Evolutionary conservation across 2,113 vertebrate species (phyloP).

Genomic region (Romanogobio albipinnatus): DNA sequence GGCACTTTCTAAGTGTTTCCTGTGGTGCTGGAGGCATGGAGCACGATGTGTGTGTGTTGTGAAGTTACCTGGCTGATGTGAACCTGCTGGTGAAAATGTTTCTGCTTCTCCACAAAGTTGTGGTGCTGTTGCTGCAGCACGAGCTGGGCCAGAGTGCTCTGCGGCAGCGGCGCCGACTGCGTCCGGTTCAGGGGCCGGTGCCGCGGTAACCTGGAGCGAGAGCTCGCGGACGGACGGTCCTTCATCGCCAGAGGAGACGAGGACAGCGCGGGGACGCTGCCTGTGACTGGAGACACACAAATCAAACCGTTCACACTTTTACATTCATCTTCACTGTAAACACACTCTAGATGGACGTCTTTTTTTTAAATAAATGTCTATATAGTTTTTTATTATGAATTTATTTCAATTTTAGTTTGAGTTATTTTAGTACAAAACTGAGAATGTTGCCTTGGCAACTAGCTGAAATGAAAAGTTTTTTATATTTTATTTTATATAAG

Average conservation of each 20-base stretch:
- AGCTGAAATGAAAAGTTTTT: no score
- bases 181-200: conserved; percentile 95
- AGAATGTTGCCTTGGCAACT: no score
- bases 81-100: conserved; percentile 95
- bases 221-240: conserved; percentile 83
- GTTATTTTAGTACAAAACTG: no score
- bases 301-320: not conserved
- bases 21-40: no score
- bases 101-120: conserved; percentile 96
- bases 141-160: conserved; percentile 94
- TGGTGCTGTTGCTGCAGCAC: conserved; percentile 98
- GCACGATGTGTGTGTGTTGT: not conserved
- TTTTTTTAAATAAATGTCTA: no score
- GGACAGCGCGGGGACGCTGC: conserved; percentile 83
- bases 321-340: no score
- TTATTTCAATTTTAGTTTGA: no score
- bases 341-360: no score
- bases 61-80: conserved; percentile 93
- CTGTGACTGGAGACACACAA: conserved; percentile 68
- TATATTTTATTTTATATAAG: no score
- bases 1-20: no score
- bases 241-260: conserved; percentile 90
- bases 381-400: no score
- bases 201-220: conserved; percentile 90
- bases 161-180: conserved; percentile 95